These are phyloP conservation scores for Lethenteron camtschaticum DNA, from an alignment of 2,113 vertebrate species.

Conservation along the genomic window DNA sequence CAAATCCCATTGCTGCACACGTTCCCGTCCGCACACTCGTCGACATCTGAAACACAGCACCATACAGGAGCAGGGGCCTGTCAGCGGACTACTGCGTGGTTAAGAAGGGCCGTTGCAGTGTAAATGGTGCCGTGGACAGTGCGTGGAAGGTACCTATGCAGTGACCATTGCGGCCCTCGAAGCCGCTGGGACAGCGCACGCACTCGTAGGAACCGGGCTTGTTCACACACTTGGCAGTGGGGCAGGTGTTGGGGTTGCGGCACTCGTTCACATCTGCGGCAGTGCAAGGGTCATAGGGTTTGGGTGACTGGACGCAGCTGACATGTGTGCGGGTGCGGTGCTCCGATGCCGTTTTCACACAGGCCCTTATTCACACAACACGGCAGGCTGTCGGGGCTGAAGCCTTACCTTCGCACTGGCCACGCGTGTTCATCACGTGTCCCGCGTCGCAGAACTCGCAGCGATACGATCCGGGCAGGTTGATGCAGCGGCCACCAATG, in stretches of 20 bases:
- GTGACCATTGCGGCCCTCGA: slow-evolving; percentile 43
- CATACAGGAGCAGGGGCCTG: not conserved
- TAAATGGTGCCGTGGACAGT: not conserved
- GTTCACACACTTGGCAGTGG: slow-evolving; percentile 55
- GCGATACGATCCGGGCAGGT: slow-evolving; percentile 53
- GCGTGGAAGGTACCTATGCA: slow-evolving; percentile 41
- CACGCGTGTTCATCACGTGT: slow-evolving; percentile 34
- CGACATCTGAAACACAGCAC: slow-evolving; percentile 29
- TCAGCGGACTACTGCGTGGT: not conserved
- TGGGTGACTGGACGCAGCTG: not conserved
- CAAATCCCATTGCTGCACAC: slow-evolving; percentile 40
- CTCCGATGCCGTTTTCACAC: too few relatives aligned
- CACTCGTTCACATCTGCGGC: slow-evolving; percentile 65
- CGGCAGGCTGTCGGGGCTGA: too few relatives aligned
- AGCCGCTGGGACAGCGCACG: slow-evolving; percentile 47
- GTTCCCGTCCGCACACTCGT: slow-evolving; percentile 34
- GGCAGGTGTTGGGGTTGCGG: slow-evolving; percentile 31
- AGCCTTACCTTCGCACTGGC: slow-evolving; percentile 49
- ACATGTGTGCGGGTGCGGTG: too few relatives aligned
- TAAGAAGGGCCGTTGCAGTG: not conserved
- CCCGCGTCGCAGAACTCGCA: slow-evolving; percentile 52
- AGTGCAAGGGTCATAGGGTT: slow-evolving; percentile 3
- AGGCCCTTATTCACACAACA: too few relatives aligned
- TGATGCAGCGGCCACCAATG: slow-evolving; percentile 42
- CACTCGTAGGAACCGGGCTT: slow-evolving; percentile 52